These are phyloP conservation scores for Sipunculus nudus DNA, from an alignment of 2,888 invertebrate genomes.

Conservation along the genomic window DNA sequence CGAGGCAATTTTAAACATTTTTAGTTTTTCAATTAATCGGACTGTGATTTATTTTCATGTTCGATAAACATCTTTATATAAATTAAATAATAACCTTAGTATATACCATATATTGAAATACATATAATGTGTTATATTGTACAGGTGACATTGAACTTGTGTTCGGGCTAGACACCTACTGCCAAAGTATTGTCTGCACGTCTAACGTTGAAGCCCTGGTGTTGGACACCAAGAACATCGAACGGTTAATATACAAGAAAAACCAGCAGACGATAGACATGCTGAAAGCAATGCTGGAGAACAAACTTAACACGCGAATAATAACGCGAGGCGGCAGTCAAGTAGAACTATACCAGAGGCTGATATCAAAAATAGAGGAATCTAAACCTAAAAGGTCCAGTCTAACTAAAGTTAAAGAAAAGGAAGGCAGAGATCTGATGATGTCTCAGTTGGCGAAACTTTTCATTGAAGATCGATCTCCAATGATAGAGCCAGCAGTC, in stretches of 20 bases:
- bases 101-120: no score
- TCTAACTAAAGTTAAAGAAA: background rate
- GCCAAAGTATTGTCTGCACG: constrained; percentile 45
- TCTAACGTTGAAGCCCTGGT: constrained; percentile 45
- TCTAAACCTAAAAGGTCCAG: background rate
- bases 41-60: no score
- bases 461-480: constrained; percentile 49
- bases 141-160: constrained; percentile 48
- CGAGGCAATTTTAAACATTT: no score
- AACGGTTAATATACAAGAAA: constrained; percentile 44
- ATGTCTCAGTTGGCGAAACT: constrained; percentile 47
- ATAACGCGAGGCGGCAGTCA: constrained; percentile 9
- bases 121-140: no score
- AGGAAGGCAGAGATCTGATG: constrained; percentile 33
- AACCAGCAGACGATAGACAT: constrained; percentile 39
- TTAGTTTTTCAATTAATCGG: no score
- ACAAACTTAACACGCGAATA: constrained; percentile 40
- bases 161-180: constrained; percentile 42
- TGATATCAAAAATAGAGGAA: constrained; percentile 13
- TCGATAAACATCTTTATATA: no score
- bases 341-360: constrained; percentile 22
- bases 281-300: constrained; percentile 43
- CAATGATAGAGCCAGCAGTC: constrained; percentile 53
- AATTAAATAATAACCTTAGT: no score
- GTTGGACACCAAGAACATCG: constrained; percentile 42